A percentile compares a stretch with the other conserved stretches of the same genome.
phyloP scores from a whole-genome alignment of 1,140 invertebrate species.

The Cyclina sinensis region DNA sequence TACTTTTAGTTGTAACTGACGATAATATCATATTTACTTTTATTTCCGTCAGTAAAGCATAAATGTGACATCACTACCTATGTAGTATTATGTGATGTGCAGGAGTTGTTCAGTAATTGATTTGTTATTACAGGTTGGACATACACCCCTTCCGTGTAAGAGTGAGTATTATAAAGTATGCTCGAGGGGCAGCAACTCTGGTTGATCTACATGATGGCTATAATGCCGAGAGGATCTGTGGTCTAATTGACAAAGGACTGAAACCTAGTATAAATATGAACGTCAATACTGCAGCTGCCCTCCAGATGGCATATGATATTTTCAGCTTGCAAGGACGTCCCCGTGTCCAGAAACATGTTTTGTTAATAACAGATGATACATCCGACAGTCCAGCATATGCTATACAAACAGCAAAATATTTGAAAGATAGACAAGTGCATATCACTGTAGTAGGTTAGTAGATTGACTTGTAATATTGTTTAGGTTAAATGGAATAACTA shows the following conservation, averaged over 20 bases:
- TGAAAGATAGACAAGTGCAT: conserved; percentile 8
- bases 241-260: neutral
- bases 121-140: neutral
- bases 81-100: neutral
- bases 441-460: conserved; percentile 9
- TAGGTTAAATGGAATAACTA: no score
- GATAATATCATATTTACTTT: no score
- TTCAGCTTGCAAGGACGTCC: neutral
- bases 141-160: conserved; percentile 1
- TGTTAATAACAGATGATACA: neutral
- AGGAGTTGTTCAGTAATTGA: no score
- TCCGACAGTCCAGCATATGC: neutral
- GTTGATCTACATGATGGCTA: neutral
- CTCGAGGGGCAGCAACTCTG: neutral
- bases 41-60: neutral
- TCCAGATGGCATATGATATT: neutral
- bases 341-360: neutral
- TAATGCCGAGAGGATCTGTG: neutral
- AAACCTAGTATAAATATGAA: neutral
- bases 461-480: no score
- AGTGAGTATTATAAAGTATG: neutral
- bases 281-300: neutral
- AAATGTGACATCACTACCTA: neutral
- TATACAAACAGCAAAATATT: neutral
- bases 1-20: no score